Base-by-base conservation (phyloP, 2,113 vertebrate species). In the Dasyornis broadbenti region DNA sequence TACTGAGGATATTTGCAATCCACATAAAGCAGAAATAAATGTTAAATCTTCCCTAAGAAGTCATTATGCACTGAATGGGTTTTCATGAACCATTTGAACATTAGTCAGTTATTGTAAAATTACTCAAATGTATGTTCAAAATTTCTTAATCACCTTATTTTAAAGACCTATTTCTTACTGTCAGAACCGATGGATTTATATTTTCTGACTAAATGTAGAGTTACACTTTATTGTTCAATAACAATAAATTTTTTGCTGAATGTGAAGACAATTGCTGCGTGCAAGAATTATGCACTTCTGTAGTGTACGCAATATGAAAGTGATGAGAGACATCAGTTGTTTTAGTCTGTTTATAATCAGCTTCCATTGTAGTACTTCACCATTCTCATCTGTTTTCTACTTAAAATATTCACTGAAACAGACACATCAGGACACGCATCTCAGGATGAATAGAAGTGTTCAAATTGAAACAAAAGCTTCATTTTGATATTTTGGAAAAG, bases 401-500 rank as follows among this genome's bases (percentile, higher is more conserved):
- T 73, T 68, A 83, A 75, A 93, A 50, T 92, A 80, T 83, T 96
- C 45, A 89, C 56, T 66, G 61, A 95, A 96, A 92, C 8, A 56
- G 61, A 75, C 57, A 65, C 13, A 82, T 24, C 40, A 40, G 69
- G 15, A 73, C 69, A 72, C 23, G 40, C 11, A 76, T 59, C 49
- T 95, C n/a, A 73, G 64, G 61, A 79, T 82, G 8, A 84, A 94
- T 3, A 60, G 27, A 94, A 94, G n/a, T n/a, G 15, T 52, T 68
- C 87, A 91, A 88, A 92, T 28, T 66, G 75, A 96, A 97, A 61
- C 28, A 80, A 75, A 97, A 87, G 15, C 64, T 86, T 94, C 76
- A 60, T 23, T 39, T 10, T 69, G 28, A 18, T 71, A 16, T 66
- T 90, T 69, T 42, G 76, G 90, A 90, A 92, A 82, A 33, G 15